These are phyloP conservation scores for Actenoides hombroni DNA, from an alignment of 2,113 vertebrate genomes.

Conservation along the genomic window DNA sequence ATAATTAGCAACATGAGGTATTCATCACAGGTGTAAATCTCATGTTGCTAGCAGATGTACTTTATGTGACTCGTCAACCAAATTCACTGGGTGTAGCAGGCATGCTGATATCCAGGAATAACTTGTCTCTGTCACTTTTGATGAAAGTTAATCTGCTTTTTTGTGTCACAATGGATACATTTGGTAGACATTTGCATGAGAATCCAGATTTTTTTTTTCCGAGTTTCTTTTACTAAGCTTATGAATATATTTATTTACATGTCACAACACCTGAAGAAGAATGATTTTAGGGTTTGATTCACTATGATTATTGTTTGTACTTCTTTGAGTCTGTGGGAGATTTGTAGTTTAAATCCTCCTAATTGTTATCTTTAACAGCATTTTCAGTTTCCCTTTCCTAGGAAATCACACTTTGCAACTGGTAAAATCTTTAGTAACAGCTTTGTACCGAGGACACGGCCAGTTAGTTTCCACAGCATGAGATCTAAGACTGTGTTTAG, in stretches of 20 bases:
- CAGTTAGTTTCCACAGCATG: background rate
- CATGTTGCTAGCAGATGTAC: background rate
- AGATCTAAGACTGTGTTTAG: background rate
- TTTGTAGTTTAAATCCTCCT: background rate
- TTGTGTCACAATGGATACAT: background rate
- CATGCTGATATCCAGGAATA: background rate
- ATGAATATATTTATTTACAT: background rate
- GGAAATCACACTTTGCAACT: background rate
- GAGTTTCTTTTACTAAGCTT: background rate
- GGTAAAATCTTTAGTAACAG: background rate
- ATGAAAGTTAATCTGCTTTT: constrained; percentile 27
- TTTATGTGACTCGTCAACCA: background rate
- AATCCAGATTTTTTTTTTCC: background rate
- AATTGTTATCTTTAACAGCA: background rate
- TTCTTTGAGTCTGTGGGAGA: background rate
- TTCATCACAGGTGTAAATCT: constrained; percentile 10
- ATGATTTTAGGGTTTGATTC: background rate
- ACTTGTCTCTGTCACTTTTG: background rate
- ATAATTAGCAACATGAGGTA: background rate
- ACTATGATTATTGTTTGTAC: background rate
- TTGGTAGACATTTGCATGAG: background rate
- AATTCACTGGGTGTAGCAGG: background rate
- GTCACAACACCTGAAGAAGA: background rate
- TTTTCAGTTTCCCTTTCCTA: background rate
- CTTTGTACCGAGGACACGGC: background rate